Evolutionary conservation across 2,797 vertebrate species (phyloP).

Genomic region (Acrossocheilus fasciatus): DNA sequence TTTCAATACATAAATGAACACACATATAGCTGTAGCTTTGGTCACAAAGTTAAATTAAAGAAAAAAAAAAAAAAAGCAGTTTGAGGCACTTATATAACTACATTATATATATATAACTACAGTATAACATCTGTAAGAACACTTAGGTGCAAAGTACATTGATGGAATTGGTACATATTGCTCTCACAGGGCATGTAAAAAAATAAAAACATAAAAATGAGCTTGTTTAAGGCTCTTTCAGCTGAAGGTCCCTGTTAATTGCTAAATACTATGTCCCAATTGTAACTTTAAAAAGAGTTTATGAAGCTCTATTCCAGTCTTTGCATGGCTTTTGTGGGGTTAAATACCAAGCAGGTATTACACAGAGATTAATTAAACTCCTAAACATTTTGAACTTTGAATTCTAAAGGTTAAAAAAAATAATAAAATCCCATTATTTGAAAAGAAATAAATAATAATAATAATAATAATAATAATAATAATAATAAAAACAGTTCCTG

Average conservation of each 20-base stretch:
- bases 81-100: background rate
- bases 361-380: background rate
- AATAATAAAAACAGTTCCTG: no score
- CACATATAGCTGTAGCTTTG: background rate
- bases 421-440: no score
- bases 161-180: background rate
- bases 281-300: background rate
- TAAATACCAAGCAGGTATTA: background rate
- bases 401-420: no score
- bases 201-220: constrained; percentile 28
- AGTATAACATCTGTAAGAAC: background rate
- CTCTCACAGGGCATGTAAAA: constrained; percentile 15
- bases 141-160: constrained; percentile 15
- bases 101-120: background rate
- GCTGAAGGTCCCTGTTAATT: background rate
- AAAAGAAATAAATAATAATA: no score
- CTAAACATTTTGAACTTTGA: background rate
- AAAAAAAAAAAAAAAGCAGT: constrained; percentile 5
- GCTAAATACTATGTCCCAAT: background rate
- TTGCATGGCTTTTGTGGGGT: background rate
- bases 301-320: background rate
- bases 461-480: no score
- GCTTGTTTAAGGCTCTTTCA: background rate
- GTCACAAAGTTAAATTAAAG: constrained; percentile 35
- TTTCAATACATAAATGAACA: constrained; percentile 11